Percentiles rank a stretch among this genome's conserved stretches.
phyloP scores from a whole-genome alignment of 2,113 vertebrate genomes.

The Megalops atlanticus region DNA sequence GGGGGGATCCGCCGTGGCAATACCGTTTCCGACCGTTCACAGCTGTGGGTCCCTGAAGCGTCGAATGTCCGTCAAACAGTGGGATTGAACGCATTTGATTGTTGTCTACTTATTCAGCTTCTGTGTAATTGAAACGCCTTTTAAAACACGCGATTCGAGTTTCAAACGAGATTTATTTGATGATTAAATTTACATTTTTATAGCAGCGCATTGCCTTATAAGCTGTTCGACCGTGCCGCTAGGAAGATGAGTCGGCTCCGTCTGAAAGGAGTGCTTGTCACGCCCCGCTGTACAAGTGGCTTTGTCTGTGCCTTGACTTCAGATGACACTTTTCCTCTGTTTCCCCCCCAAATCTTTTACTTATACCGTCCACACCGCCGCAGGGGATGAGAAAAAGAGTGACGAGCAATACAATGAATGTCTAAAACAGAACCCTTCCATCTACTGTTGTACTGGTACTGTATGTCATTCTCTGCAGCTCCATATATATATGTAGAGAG shows the following conservation, averaged over 20 bases:
- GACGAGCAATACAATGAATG: neutral
- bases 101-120: neutral
- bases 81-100: neutral
- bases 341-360: neutral
- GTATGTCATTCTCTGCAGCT: no score
- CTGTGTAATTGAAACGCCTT: neutral
- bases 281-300: neutral
- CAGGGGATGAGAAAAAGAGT: neutral
- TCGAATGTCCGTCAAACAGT: neutral
- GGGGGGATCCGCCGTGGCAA: neutral
- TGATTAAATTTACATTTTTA: neutral
- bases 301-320: neutral
- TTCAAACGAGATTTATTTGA: neutral
- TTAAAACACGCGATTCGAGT: neutral
- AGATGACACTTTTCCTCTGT: neutral
- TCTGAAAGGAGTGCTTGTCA: neutral
- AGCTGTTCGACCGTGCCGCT: neutral
- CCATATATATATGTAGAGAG: no score
- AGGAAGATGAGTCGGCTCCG: neutral
- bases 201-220: neutral
- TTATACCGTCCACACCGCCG: no score
- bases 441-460: no score
- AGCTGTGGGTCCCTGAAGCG: neutral
- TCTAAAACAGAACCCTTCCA: neutral
- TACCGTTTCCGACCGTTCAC: neutral